Conservation (phyloP, 2,888 invertebrate genomes). For the Stenurella melanura region DNA sequence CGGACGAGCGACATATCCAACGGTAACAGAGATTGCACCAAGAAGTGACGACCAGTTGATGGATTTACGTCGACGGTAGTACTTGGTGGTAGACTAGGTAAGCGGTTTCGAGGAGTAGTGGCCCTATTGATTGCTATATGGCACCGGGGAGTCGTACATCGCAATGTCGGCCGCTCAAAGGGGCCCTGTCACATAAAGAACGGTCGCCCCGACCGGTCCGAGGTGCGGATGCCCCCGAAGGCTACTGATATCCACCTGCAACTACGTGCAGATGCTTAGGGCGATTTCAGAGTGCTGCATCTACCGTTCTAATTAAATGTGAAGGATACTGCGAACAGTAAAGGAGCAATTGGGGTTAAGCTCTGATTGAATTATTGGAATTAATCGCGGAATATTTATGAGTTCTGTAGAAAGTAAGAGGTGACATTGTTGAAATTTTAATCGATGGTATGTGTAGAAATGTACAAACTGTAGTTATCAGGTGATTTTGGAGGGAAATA, state of each 20-base stretch:
- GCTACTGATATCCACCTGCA: conserved; percentile 22
- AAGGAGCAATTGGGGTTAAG: neutral
- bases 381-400: neutral
- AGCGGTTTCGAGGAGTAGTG: conserved; percentile 44
- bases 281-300: neutral
- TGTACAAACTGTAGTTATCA: too few relatives aligned
- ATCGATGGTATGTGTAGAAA: neutral
- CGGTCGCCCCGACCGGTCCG: conserved; percentile 15
- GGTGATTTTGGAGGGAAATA: too few relatives aligned
- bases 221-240: conserved; percentile 39
- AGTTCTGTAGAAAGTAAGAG: neutral
- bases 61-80: conserved; percentile 7
- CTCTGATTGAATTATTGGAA: neutral
- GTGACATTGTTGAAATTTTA: neutral
- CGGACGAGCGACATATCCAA: neutral
- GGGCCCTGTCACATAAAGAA: conserved; percentile 60
- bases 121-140: conserved; percentile 56
- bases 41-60: conserved; percentile 10
- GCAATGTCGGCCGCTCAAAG: conserved; percentile 47
- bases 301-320: conserved; percentile 7
- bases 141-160: conserved; percentile 56
- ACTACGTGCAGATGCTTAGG: conserved; percentile 5
- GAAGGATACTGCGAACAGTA: neutral
- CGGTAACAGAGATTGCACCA: conserved; percentile 5
- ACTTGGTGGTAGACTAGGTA: conserved; percentile 26